Percentiles rank a stretch among this genome's conserved stretches.
These are phyloP conservation scores for Pachyuromys duprasi DNA, from an alignment of 2,797 vertebrate genomes.

Conservation along the genomic window DNA sequence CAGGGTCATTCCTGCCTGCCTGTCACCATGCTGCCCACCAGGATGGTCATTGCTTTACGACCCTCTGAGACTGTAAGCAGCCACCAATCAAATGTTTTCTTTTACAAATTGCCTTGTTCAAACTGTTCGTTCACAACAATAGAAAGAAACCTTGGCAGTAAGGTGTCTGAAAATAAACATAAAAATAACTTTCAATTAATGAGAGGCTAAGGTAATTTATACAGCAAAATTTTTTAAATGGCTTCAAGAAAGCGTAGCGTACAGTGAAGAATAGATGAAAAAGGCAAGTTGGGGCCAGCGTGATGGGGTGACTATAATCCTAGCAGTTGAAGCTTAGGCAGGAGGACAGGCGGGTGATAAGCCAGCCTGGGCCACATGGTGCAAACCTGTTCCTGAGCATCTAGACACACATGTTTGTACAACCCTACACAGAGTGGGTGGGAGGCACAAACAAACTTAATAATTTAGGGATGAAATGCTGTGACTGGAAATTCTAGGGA, in stretches of 20 bases:
- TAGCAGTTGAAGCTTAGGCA: background rate
- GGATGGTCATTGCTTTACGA: background rate
- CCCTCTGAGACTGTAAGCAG: too few species aligned
- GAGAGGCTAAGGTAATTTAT: background rate
- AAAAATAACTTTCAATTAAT: background rate
- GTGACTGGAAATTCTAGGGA: background rate
- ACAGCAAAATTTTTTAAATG: background rate
- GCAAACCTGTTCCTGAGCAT: background rate
- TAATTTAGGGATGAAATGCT: background rate
- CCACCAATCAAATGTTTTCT: background rate
- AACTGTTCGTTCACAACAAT: background rate
- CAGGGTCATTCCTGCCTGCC: too few species aligned
- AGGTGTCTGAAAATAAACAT: background rate
- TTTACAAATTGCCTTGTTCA: background rate
- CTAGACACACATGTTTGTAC: background rate
- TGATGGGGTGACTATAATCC: background rate
- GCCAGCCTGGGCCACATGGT: too few species aligned
- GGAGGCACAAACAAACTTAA: constrained; percentile 15
- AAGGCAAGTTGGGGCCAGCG: background rate
- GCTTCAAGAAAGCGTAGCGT: background rate
- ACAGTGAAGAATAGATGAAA: constrained; percentile 11
- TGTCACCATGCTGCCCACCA: background rate
- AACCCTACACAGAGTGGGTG: too few species aligned
- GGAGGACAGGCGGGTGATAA: background rate
- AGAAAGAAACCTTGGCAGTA: background rate